Percentiles rank a stretch among this genome's conserved stretches.
phyloP scores from a whole-genome alignment of 2,797 vertebrate species.

The Scolopax rusticola region DNA sequence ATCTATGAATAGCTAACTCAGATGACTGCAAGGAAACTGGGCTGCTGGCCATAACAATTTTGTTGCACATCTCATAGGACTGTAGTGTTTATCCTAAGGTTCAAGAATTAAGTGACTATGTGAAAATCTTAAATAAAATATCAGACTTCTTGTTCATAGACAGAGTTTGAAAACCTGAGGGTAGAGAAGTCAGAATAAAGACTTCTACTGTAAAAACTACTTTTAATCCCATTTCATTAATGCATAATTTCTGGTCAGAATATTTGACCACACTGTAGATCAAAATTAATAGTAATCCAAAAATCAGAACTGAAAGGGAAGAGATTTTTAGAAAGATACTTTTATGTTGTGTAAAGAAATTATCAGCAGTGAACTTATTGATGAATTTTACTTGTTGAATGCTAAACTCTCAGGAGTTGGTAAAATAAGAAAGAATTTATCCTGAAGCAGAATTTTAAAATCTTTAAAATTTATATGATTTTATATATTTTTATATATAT shows the following conservation, averaged over 20 bases:
- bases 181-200: background rate
- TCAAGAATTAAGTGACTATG: background rate
- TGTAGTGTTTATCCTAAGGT: background rate
- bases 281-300: background rate
- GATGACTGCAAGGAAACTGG: background rate
- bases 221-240: background rate
- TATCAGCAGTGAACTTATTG: background rate
- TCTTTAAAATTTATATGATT: too few species aligned
- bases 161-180: background rate
- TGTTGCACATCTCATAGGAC: background rate
- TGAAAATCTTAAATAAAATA: background rate
- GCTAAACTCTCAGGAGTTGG: background rate
- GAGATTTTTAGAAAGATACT: background rate
- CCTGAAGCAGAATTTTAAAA: background rate
- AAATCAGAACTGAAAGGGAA: background rate
- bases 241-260: background rate
- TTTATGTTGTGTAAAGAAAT: background rate
- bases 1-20: background rate
- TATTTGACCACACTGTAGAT: background rate
- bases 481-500: too few species aligned
- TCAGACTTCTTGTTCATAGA: background rate
- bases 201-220: background rate
- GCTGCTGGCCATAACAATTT: background rate
- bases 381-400: background rate
- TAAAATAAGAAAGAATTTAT: background rate